These are phyloP conservation scores for Drosophila guanche DNA, from an alignment of 1,140 invertebrate species.

Conservation along the genomic window DNA sequence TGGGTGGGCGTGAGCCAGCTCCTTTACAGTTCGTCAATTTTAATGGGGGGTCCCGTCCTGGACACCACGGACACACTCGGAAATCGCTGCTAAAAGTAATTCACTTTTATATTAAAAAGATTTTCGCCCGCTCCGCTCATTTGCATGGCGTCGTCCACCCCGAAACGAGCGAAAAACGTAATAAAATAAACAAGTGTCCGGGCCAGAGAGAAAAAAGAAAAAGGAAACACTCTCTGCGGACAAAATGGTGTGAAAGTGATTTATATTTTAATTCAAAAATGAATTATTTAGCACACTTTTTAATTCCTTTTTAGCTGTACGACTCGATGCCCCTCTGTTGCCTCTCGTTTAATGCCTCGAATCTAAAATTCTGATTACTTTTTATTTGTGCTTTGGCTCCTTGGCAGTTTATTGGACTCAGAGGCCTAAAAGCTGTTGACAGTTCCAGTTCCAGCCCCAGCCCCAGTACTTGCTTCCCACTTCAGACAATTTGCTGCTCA, in stretches of 20 bases:
- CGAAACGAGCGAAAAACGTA: conserved; percentile 53
- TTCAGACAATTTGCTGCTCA: conserved; percentile 54
- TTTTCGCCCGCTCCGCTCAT: conserved; percentile 54
- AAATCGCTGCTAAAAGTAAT: conserved; percentile 81
- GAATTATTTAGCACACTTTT: conserved; percentile 83
- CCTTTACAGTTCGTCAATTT: conserved; percentile 83
- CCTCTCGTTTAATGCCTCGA: conserved; percentile 31
- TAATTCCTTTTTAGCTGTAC: conserved; percentile 67
- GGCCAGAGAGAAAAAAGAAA: conserved; percentile 50
- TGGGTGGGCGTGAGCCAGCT: conserved; percentile 21
- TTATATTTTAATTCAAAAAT: conserved; percentile 83
- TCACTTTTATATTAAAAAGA: conserved; percentile 82
- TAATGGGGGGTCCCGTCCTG: conserved; percentile 53
- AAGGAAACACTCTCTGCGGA: conserved; percentile 49
- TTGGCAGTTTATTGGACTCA: conserved; percentile 73
- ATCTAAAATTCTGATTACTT: conserved; percentile 81
- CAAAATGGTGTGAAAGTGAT: conserved; percentile 83
- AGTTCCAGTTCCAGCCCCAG: conserved; percentile 1
- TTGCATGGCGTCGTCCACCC: conserved; percentile 42
- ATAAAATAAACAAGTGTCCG: conserved; percentile 81
- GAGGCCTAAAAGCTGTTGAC: conserved; percentile 72
- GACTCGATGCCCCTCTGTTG: conserved; percentile 5
- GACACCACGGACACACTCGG: conserved; percentile 62
- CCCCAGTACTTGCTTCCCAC: too few species aligned
- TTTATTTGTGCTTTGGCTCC: conserved; percentile 61